These are phyloP conservation scores for Actinia equina DNA, from an alignment of 64 coral and sea anemone species.

Conservation along the genomic window DNA sequence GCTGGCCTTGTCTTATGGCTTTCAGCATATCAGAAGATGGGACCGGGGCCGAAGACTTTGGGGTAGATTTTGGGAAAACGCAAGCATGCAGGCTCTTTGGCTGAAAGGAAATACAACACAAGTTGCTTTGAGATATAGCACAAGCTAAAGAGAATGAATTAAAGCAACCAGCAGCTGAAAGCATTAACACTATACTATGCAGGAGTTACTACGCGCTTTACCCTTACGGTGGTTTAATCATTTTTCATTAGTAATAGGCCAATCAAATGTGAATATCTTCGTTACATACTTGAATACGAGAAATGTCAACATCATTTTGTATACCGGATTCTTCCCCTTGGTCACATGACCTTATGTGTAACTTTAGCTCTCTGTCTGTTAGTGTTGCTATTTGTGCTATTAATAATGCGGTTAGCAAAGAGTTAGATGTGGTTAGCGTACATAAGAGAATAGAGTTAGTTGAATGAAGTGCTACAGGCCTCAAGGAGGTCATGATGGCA, in stretches of 20 bases:
- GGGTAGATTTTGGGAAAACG: conserved; percentile 34
- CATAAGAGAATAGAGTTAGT: conserved; percentile 24
- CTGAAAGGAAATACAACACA: conserved; percentile 62
- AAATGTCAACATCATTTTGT: neutral
- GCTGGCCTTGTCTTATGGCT: conserved; percentile 64
- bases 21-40: conserved; percentile 72
- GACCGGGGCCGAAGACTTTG: conserved; percentile 55
- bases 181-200: neutral
- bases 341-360: neutral
- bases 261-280: neutral
- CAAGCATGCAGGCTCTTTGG: conserved; percentile 93
- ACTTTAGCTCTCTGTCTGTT: neutral
- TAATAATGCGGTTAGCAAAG: conserved; percentile 10
- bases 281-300: neutral
- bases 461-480: conserved; percentile 9
- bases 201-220: neutral
- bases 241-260: neutral
- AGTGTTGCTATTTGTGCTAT: neutral
- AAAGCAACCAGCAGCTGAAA: neutral
- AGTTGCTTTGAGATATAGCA: neutral
- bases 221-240: neutral
- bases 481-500: neutral
- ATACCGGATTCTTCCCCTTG: neutral
- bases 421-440: conserved; percentile 41
- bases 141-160: neutral